Evolutionary conservation across 1,140 invertebrate species (phyloP), one percentile per base, ranked within the genome.

Genomic region (Coelopa frigida): DNA sequence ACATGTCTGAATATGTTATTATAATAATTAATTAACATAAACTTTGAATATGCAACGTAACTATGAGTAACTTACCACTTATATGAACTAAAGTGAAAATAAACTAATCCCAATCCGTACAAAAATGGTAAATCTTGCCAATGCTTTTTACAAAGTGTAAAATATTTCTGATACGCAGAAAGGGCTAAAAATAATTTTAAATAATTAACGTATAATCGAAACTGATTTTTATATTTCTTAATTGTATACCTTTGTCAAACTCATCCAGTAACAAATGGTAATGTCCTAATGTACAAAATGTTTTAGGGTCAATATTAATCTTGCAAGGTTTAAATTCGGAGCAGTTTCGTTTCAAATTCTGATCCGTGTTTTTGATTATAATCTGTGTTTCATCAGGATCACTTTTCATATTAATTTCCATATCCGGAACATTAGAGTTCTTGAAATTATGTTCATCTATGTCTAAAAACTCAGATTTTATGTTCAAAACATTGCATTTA

Each of bases 31-130:
- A 15, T 35, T 35, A n/a, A 7, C 33, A 35, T n/a, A 35, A 35
- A 15, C 33, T 7, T 7, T 35, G 33, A 7, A 35, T 35, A 15
- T 17, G n/a, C 5, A 5, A 7, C n/a, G 33, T 5, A 35, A n/a
- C n/a, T n/a, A n/a, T n/a, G n/a, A n/a, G 33, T 35, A 22, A 87
- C 90, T 92, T 70, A 97, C 94, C 90, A 94, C 70, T 88, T 82
- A 73, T 86, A 94, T 38, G 88, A 84, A 72, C 94, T 94, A 73
- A 85, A 96, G 66, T 96, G 91, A 69, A 91, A 95, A 70, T 96
- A 97, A 35, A 93, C 90, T 10, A 97, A 75, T 14, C 89, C 93
- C 31, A 94, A 73, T 11, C 93, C 93, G 73, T 94, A 98, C 10
- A 96, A 75, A 68, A 94, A 94, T 21, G 83, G 76, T 0, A 86